Evolutionary conservation across 2,797 vertebrate genomes (phyloP).

Genomic region (Girardinus metallicus): DNA sequence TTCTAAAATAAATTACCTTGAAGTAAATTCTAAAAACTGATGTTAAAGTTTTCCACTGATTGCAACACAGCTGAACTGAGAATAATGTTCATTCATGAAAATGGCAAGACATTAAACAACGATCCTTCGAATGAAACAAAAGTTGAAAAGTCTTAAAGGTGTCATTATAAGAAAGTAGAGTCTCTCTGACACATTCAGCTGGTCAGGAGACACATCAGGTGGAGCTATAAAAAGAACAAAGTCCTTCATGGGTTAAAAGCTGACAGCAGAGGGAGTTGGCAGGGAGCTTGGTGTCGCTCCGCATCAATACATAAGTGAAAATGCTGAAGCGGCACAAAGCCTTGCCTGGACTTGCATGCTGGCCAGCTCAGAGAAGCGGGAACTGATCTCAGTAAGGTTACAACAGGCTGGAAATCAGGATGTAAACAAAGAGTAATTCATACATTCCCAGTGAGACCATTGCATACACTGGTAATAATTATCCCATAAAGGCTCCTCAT

Average conservation of each 20-base stretch:
- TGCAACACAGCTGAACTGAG: background rate
- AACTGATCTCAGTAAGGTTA: constrained; percentile 47
- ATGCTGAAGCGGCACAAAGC: constrained; percentile 61
- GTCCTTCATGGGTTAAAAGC: constrained; percentile 64
- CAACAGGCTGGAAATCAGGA: constrained; percentile 35
- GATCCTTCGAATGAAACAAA: too few relatives aligned
- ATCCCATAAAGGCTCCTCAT: background rate
- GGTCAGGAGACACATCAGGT: constrained; percentile 19
- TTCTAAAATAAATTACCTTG: background rate
- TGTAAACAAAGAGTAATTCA: constrained; percentile 34
- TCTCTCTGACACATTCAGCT: background rate
- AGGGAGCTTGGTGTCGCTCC: constrained; percentile 42
- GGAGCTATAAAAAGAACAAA: constrained; percentile 50
- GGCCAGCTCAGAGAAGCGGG: constrained; percentile 48
- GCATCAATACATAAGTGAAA: constrained; percentile 70
- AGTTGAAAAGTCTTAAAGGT: background rate
- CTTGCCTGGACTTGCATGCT: constrained; percentile 58
- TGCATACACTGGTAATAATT: background rate
- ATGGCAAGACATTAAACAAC: background rate
- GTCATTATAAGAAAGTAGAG: constrained; percentile 15
- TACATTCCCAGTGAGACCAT: constrained; percentile 1
- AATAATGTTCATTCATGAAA: background rate
- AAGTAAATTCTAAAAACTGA: background rate
- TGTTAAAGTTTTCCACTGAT: background rate
- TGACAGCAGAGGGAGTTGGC: constrained; percentile 9